Evolutionary conservation across 2,888 invertebrate species (phyloP), one percentile per base, ranked within the genome.

Genomic region (Clepsis dumicolana): DNA sequence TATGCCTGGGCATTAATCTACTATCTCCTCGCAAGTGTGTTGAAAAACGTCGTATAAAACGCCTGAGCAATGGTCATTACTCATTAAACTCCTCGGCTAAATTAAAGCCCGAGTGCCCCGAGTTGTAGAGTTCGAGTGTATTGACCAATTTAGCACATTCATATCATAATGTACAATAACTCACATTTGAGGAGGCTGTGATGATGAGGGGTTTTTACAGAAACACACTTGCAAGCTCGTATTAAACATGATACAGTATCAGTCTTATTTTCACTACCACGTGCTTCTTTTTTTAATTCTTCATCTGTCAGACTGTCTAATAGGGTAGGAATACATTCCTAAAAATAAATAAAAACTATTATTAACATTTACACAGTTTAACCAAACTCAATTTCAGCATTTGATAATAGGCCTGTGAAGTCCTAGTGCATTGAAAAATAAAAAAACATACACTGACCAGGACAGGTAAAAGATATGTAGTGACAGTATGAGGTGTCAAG

Each of bases 241-340:
- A 99, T 98, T 85, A 99, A 97, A 75, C 98, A 97, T 72, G 99
- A 98, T 75, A 99, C 97, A 61, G 98, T 97, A 91, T 99, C 99
- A 87, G 98, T 99, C 92, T 99, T 99, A 73, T 97, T 97, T 90
- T 99, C 99, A 83, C 96, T 97, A 16, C 95, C 95, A 84, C 98
- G 98, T 4, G 98, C 98, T 92, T 99, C 99, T 77, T 98, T 96
- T 86, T 99, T 99, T 70, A 99, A 90, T 86, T 99, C 99, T 73
- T 98, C 98, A 87, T 99, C 99, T 24, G 98, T 98, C 81, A 99
- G 94, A 89, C 97, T 97, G 85, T 99, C 98, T 83, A 99, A 94
- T 82, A 98, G 96, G 80, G 96, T 96, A 72, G 98, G 97, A 76
- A 98, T 97, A 89, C 97, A 96, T 94, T 98, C 97, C 98, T 98